A percentile compares a stretch with the other conserved stretches of the same genome.
These are phyloP conservation scores for Parazoanthus atlanticus DNA, from an alignment of 92 coral and sea anemone genomes.

Conservation along the genomic window DNA sequence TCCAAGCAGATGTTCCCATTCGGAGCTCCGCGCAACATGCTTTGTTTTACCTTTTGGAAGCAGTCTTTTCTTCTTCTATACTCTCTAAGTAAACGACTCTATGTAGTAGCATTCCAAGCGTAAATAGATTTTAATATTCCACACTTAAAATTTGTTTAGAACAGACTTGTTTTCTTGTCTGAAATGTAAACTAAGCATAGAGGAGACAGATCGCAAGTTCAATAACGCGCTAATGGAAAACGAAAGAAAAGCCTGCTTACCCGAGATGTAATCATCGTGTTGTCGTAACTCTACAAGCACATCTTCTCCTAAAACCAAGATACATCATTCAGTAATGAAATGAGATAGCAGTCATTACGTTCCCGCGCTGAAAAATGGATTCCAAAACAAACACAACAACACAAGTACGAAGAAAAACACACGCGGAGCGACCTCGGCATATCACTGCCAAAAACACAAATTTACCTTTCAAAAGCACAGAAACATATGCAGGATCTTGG, in stretches of 20 bases:
- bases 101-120: not conserved
- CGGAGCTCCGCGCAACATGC: too few relatives aligned
- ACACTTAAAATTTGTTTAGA: conserved; percentile 22
- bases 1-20: too few relatives aligned
- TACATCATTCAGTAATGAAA: not conserved
- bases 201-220: not conserved
- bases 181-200: conserved; percentile 3
- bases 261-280: conserved; percentile 96
- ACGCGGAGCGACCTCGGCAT: not conserved
- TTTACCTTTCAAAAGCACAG: conserved; percentile 95
- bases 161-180: conserved; percentile 21
- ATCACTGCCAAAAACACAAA: not conserved
- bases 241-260: conserved; percentile 42
- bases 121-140: conserved; percentile 27
- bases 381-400: conserved; percentile 57
- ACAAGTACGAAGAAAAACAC: conserved; percentile 24
- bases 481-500: conserved; percentile 98
- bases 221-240: not conserved
- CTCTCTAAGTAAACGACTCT: not conserved
- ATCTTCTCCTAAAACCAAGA: conserved; percentile 80
- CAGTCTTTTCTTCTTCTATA: not conserved
- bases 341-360: not conserved
- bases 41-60: not conserved
- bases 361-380: not conserved
- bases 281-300: conserved; percentile 86